Evolutionary conservation across 2,113 vertebrate species (phyloP).

Genomic region (Sialia sialis): DNA sequence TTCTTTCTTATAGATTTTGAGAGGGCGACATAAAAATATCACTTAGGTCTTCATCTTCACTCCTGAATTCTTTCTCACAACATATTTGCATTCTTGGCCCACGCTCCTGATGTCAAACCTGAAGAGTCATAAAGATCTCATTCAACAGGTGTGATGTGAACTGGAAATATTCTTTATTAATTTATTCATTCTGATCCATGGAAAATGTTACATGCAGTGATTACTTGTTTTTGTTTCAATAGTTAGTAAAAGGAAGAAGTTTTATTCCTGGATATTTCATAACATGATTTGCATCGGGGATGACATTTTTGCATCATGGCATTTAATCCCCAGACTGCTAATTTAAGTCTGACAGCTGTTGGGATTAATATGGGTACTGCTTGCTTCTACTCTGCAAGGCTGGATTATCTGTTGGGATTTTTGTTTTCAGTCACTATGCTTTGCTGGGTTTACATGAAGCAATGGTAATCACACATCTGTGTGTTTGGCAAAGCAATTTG

Average conservation of each 20-base stretch:
- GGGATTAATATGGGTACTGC: neutral
- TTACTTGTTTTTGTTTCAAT: neutral
- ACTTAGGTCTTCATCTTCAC: neutral
- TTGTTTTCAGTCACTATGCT: neutral
- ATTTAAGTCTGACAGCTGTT: neutral
- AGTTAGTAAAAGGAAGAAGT: neutral
- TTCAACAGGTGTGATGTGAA: neutral
- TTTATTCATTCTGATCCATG: neutral
- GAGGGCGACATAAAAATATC: neutral
- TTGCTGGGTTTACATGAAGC: neutral
- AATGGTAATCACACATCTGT: neutral
- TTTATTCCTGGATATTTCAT: neutral
- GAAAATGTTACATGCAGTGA: neutral
- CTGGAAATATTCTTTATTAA: neutral
- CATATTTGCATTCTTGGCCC: neutral
- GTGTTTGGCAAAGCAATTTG: neutral
- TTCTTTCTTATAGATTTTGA: neutral
- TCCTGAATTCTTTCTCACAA: neutral
- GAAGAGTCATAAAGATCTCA: neutral
- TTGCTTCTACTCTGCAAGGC: neutral
- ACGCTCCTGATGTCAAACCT: neutral
- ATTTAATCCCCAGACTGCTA: neutral
- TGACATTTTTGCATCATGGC: neutral
- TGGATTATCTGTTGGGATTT: neutral
- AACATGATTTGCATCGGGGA: neutral